phyloP scores from a whole-genome alignment of 2,888 invertebrate species.

The Suillia variegata region DNA sequence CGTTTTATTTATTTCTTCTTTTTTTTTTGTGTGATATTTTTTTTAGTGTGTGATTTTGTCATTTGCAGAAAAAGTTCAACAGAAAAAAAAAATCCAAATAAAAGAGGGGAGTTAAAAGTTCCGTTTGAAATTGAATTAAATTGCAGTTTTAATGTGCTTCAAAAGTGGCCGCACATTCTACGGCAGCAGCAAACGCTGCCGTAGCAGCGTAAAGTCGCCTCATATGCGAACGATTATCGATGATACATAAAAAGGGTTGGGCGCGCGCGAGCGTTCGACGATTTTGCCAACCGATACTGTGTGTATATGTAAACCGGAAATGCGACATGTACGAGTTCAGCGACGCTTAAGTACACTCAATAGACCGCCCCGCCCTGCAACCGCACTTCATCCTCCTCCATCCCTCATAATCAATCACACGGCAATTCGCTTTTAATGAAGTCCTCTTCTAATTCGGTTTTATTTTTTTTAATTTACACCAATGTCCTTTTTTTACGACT shows the following conservation, averaged over 20 bases:
- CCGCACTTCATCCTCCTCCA: no score
- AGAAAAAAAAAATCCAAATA: not conserved
- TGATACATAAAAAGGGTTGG: no score
- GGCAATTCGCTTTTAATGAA: slow-evolving; percentile 50
- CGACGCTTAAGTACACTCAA: no score
- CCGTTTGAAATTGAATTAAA: slow-evolving; percentile 32
- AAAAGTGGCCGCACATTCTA: slow-evolving; percentile 28
- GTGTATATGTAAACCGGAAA: no score
- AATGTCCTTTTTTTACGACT: slow-evolving; percentile 53
- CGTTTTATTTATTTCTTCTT: no score
- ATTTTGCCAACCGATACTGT: slow-evolving; percentile 26
- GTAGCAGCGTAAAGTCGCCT: no score
- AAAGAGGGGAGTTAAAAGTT: not conserved
- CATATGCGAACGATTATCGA: no score
- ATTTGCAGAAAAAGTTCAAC: not conserved
- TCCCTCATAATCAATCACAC: slow-evolving; percentile 47
- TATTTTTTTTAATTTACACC: slow-evolving; percentile 55
- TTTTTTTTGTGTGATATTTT: not conserved
- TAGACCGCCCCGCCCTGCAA: not conserved
- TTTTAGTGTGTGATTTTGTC: not conserved
- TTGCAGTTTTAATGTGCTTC: slow-evolving; percentile 31
- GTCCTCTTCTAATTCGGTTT: slow-evolving; percentile 51
- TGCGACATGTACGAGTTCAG: no score
- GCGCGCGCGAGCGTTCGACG: no score
- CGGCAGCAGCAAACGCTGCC: no score